Base-by-base conservation (phyloP, 2,888 invertebrate genomes). In the Thelaira solivaga region DNA sequence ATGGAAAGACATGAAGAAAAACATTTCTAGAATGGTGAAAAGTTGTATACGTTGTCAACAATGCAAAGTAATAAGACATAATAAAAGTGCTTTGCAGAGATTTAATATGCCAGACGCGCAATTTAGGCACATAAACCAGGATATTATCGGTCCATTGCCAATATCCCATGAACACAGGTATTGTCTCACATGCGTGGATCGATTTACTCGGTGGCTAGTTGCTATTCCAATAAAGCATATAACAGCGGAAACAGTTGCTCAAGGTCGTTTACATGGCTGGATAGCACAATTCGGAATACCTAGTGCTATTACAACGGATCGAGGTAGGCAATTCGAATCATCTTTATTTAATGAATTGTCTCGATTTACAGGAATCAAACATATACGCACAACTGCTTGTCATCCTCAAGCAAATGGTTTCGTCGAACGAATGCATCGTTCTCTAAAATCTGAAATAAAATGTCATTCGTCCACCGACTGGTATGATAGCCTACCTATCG, bases 221-320 rank as follows among this genome's bases (percentile, higher is more conserved):
- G 71, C 76, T 1, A 36, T 68, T 24, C 26, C 59, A 8, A 61
- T 75, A 13, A 36, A 53, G 2, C 62, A 69, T 11, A 77, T 68
- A 13, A 61, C 64, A 5, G 82, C 83, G 0, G 76, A 78, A 10
- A 82, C 78, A 1, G 79, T 82, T 3, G 87, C 80, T 7, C 55
- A 47, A 18, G 31, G 73, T 2, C 34, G 76, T 2, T 11, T 76
- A 11, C 61, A 47, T 18, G 68, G 49, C 0, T 90, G 89, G 90
- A 84, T 90, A 31, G 34, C 71, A 2, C 59, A 53, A 29, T 74
- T 67, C 34, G 74, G 74, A 18, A 26, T 45, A 7, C 68, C 61
- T 24, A 47, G 34, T 11, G 31, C 5, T 16, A 41, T 41, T 41
- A 41, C 16, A 16, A 41, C 41, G 16, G 18, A 41, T 8, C 16